These are phyloP conservation scores for Cephalotes varians DNA, from an alignment of 2,888 invertebrate genomes.

Conservation along the genomic window DNA sequence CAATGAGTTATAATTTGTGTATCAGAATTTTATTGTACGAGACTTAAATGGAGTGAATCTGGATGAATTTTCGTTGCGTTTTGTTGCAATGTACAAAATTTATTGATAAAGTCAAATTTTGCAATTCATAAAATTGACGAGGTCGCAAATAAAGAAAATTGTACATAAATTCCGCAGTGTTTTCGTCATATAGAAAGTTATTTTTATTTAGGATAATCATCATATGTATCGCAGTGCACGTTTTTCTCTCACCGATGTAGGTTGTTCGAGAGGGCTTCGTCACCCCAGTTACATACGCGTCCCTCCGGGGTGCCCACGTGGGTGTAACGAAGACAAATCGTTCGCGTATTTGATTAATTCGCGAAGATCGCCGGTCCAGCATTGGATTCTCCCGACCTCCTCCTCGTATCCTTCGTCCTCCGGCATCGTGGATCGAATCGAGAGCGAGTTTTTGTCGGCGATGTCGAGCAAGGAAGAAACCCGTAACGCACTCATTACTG, in stretches of 20 bases:
- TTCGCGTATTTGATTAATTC: constrained; percentile 82
- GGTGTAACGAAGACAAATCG: constrained; percentile 85
- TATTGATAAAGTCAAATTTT: neutral
- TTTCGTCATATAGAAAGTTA: neutral
- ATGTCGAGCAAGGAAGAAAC: constrained; percentile 56
- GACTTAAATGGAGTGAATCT: neutral
- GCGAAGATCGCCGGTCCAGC: constrained; percentile 70
- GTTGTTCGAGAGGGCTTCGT: constrained; percentile 75
- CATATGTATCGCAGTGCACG: constrained; percentile 62
- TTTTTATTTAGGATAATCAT: constrained; percentile 7
- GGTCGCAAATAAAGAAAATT: neutral
- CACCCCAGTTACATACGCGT: constrained; percentile 74
- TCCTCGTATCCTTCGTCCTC: constrained; percentile 47
- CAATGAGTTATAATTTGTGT: neutral
- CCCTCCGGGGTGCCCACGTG: constrained; percentile 80
- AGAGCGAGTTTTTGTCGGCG: constrained; percentile 73
- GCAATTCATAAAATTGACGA: neutral
- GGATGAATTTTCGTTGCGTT: neutral
- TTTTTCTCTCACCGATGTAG: constrained; percentile 73
- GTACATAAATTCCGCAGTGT: neutral
- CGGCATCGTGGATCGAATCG: constrained; percentile 72
- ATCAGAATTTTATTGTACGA: neutral
- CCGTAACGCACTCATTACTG: constrained; percentile 73
- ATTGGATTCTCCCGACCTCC: constrained; percentile 46
- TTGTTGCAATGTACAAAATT: neutral